These are phyloP conservation scores for Hydrocynus forskahlii DNA, from an alignment of 2,797 vertebrate species.

Conservation along the genomic window DNA sequence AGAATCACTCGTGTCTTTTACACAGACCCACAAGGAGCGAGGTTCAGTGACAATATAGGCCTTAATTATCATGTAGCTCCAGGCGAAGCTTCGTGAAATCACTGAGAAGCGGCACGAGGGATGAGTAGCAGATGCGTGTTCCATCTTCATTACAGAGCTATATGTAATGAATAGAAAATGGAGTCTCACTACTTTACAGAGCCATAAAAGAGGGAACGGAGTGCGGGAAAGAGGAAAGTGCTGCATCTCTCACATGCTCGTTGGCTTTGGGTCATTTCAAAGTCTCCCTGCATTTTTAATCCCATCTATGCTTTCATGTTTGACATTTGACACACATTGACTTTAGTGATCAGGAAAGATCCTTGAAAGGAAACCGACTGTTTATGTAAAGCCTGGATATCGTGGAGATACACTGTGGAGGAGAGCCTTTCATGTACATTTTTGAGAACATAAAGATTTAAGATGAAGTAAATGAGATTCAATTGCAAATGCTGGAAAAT, in stretches of 20 bases:
- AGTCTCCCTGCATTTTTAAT: slow-evolving; percentile 5
- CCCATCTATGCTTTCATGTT: neutral
- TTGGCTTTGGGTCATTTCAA: neutral
- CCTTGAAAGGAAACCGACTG: neutral
- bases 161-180: slow-evolving; percentile 53
- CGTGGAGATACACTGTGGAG: neutral
- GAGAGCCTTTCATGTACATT: neutral
- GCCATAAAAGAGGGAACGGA: slow-evolving; percentile 22
- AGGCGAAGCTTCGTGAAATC: slow-evolving; percentile 31
- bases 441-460: neutral
- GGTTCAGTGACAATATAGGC: slow-evolving; percentile 28
- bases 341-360: neutral
- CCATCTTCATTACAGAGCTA: slow-evolving; percentile 56
- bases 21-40: slow-evolving; percentile 6
- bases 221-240: neutral
- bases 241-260: neutral
- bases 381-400: neutral
- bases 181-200: slow-evolving; percentile 38
- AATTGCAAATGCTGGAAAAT: neutral
- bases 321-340: neutral
- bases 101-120: slow-evolving; percentile 31
- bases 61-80: slow-evolving; percentile 46
- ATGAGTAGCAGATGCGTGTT: slow-evolving; percentile 29
- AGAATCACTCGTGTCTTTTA: neutral
- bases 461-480: neutral